Conservation (phyloP, 2,113 vertebrate genomes). For the Pteronura brasiliensis region DNA sequence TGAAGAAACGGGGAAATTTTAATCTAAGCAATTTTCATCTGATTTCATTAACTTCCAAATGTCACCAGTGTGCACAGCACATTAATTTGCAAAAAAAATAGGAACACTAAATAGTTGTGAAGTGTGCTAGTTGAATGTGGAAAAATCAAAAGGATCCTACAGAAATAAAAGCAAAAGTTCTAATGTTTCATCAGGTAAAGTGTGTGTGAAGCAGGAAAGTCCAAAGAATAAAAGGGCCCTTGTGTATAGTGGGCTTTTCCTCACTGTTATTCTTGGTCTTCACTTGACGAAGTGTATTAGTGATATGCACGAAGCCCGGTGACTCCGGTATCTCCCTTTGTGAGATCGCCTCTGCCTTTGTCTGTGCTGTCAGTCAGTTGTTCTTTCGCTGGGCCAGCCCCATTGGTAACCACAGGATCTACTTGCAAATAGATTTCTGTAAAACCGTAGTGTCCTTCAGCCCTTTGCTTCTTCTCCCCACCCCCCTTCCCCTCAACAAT, state of each 20-base stretch:
- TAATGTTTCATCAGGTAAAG: slow-evolving; percentile 75
- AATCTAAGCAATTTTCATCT: slow-evolving; percentile 52
- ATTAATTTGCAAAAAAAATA: slow-evolving; percentile 63
- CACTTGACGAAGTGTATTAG: slow-evolving; percentile 73
- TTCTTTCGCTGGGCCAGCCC: slow-evolving; percentile 1
- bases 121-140: slow-evolving; percentile 16
- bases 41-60: not conserved
- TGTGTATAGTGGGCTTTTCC: slow-evolving; percentile 75
- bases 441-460: slow-evolving; percentile 32
- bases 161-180: slow-evolving; percentile 43
- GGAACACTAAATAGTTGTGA: slow-evolving; percentile 15
- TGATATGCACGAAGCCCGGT: not conserved
- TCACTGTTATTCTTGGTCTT: slow-evolving; percentile 71
- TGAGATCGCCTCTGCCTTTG: not conserved
- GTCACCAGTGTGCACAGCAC: not conserved
- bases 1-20: slow-evolving; percentile 69
- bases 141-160: slow-evolving; percentile 64
- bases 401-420: slow-evolving; percentile 1
- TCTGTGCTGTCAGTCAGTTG: slow-evolving; percentile 21
- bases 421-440: slow-evolving; percentile 69
- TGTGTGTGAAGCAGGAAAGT: slow-evolving; percentile 37
- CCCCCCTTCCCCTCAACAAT: slow-evolving; percentile 33
- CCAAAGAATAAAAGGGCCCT: slow-evolving; percentile 58
- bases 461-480: not conserved
- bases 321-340: slow-evolving; percentile 42